A percentile compares a stretch with the other conserved stretches of the same genome.
Evolutionary conservation across 92 coral and sea anemone genomes (phyloP).

Genomic region (Zoanthus gigantus): DNA sequence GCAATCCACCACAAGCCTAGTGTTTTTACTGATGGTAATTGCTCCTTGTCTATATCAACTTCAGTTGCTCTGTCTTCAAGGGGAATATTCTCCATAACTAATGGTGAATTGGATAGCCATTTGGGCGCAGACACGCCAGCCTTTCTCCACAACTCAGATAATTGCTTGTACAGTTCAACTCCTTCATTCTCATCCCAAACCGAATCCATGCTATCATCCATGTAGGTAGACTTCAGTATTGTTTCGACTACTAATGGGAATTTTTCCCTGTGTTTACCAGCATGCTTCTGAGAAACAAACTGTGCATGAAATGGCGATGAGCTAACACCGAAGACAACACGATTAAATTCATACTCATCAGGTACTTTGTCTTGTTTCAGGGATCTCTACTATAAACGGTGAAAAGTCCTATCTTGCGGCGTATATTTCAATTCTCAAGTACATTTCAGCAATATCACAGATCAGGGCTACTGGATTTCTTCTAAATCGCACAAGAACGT

Average conservation of each 20-base stretch:
- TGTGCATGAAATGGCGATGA: constrained; percentile 51
- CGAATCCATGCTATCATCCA: neutral
- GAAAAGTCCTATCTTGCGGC: too few species aligned
- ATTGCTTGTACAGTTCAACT: constrained; percentile 41
- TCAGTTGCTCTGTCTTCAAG: too few species aligned
- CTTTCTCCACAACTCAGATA: constrained; percentile 52
- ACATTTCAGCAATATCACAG: too few species aligned
- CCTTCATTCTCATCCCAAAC: too few species aligned
- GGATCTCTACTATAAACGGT: too few species aligned
- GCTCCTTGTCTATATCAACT: too few species aligned
- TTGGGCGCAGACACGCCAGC: constrained; percentile 27
- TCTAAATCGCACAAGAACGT: too few species aligned
- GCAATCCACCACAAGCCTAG: constrained; percentile 62
- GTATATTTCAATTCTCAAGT: too few species aligned
- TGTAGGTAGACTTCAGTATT: constrained; percentile 56
- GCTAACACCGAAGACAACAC: constrained; percentile 39
- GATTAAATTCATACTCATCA: too few species aligned
- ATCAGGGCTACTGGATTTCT: too few species aligned
- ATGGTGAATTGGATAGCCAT: constrained; percentile 4
- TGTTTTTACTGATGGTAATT: constrained; percentile 26
- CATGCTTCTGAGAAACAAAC: constrained; percentile 64
- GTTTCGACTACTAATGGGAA: constrained; percentile 66
- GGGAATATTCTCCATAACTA: neutral
- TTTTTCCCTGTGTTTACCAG: constrained; percentile 10
- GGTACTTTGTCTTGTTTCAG: too few species aligned